Evolutionary conservation across 2,888 invertebrate genomes (phyloP).

Genomic region (Masnerella sp.): DNA sequence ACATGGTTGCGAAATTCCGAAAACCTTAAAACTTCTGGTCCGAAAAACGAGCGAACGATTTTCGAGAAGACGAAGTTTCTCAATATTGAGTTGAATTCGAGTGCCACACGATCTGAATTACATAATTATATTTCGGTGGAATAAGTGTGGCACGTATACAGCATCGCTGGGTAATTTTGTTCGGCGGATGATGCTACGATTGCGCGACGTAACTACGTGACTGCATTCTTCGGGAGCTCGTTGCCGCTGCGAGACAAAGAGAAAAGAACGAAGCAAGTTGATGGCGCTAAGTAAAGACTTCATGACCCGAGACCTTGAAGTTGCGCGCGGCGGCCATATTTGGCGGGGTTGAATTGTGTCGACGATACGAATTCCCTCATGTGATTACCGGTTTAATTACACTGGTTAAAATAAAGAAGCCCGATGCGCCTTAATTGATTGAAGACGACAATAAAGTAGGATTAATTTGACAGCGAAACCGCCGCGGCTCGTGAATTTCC

Average conservation of each 20-base stretch:
- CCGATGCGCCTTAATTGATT: constrained; percentile 54
- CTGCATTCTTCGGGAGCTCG: constrained; percentile 59
- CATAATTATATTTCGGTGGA: constrained; percentile 45
- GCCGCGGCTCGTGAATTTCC: constrained; percentile 14
- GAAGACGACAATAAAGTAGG: constrained; percentile 39
- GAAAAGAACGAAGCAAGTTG: constrained; percentile 31
- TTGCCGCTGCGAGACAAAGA: constrained; percentile 28
- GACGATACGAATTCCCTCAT: constrained; percentile 54
- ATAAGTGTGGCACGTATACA: constrained; percentile 4
- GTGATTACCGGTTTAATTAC: constrained; percentile 60
- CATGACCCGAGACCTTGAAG: constrained; percentile 56
- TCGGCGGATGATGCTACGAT: constrained; percentile 50
- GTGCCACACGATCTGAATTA: constrained; percentile 24
- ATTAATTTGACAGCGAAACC: constrained; percentile 27
- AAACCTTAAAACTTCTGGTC: too few relatives aligned
- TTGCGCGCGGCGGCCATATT: constrained; percentile 54
- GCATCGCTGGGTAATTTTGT: constrained; percentile 37
- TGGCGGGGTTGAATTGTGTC: constrained; percentile 53
- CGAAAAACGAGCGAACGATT: background rate
- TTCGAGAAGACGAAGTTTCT: constrained; percentile 10
- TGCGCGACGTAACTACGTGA: constrained; percentile 54
- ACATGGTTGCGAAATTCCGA: too few relatives aligned
- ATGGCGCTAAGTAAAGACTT: constrained; percentile 58
- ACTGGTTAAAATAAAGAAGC: constrained; percentile 52
- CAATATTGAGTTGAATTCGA: constrained; percentile 6